Conservation (phyloP, 2,113 vertebrate genomes). For the Panthera uncia region DNA sequence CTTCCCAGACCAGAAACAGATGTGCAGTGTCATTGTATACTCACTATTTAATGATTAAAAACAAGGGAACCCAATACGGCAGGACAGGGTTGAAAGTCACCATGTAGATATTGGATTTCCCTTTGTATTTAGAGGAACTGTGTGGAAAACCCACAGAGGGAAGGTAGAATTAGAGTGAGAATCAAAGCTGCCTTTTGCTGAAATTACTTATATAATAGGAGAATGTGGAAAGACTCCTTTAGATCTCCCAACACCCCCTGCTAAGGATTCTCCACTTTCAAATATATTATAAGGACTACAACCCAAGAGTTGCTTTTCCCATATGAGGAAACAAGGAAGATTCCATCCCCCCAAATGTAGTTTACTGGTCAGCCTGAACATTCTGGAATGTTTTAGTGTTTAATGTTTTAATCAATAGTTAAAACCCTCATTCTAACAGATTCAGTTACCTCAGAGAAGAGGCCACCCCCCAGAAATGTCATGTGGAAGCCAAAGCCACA, state of each 20-base stretch:
- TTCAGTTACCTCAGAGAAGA: constrained; percentile 6
- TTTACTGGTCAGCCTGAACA: background rate
- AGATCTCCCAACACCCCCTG: background rate
- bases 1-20: constrained; percentile 75
- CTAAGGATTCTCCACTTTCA: background rate
- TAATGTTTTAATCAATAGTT: constrained; percentile 37
- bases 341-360: background rate
- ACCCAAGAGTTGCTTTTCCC: background rate
- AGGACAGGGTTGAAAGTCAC: constrained; percentile 58
- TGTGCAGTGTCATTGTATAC: constrained; percentile 70
- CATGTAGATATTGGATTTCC: constrained; percentile 67
- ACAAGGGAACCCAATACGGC: constrained; percentile 59
- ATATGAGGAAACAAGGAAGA: background rate
- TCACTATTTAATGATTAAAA: constrained; percentile 70
- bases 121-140: constrained; percentile 26
- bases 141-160: constrained; percentile 50
- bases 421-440: constrained; percentile 38
- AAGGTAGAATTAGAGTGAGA: constrained; percentile 52
- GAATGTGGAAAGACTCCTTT: background rate
- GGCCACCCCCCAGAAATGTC: constrained; percentile 35
- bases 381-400: constrained; percentile 28
- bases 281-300: background rate
- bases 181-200: constrained; percentile 19
- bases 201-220: background rate
- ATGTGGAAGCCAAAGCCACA: constrained; percentile 39